Conservation (phyloP, 1,140 invertebrate species). For the Cherax destructor region DNA sequence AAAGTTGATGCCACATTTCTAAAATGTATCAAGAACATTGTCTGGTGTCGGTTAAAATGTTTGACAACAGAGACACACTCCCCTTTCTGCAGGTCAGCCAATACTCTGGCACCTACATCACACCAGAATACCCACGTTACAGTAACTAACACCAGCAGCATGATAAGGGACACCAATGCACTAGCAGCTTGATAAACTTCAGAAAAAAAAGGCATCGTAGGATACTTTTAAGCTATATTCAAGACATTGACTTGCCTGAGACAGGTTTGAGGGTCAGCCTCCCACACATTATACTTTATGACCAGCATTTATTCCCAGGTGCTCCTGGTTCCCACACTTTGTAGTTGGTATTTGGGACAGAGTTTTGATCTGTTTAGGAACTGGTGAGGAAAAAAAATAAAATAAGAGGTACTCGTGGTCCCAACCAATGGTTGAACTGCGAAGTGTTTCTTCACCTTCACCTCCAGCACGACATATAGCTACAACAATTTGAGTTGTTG, state of each 20-base stretch:
- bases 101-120: not conserved
- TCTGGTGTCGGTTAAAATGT: not conserved
- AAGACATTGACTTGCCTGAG: slow-evolving; percentile 50
- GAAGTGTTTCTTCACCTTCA: too few species aligned
- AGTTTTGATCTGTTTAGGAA: too few species aligned
- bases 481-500: not conserved
- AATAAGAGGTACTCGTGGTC: too few species aligned
- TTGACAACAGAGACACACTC: not conserved
- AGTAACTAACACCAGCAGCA: not conserved
- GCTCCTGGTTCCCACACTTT: not conserved
- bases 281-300: slow-evolving; percentile 4
- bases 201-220: slow-evolving; percentile 20
- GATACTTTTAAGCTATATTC: slow-evolving; percentile 20
- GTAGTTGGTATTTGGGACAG: too few species aligned
- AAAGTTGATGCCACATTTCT: slow-evolving; percentile 35
- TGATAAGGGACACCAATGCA: slow-evolving; percentile 22
- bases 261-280: slow-evolving; percentile 61
- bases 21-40: slow-evolving; percentile 38
- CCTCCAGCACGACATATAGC: too few species aligned
- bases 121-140: slow-evolving; percentile 15
- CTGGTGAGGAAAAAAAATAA: too few species aligned
- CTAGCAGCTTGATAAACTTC: slow-evolving; percentile 21
- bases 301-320: not conserved
- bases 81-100: not conserved
- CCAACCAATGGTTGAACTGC: too few species aligned